A percentile compares a stretch with the other conserved stretches of the same genome.
Conservation (phyloP, 2,888 invertebrate species). For the Cantharis flavilabris region DNA sequence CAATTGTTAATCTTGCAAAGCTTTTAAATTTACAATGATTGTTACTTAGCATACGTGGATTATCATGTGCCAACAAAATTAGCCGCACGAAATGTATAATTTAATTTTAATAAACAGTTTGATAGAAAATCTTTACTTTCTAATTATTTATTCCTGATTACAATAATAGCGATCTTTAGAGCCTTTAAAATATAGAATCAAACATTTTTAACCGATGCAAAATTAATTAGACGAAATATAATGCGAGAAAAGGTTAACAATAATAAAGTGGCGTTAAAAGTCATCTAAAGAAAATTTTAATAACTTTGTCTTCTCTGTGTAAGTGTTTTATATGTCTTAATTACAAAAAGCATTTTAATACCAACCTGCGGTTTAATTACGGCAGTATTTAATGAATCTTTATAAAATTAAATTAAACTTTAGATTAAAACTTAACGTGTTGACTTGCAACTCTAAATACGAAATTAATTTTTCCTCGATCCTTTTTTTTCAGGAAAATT, state of each 20-base stretch:
- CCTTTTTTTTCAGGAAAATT: too few species aligned
- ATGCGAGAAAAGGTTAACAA: not conserved
- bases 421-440: slow-evolving; percentile 12
- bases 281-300: slow-evolving; percentile 3
- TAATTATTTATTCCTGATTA: too few species aligned
- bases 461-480: not conserved
- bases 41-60: not conserved
- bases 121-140: not conserved
- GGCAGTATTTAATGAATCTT: slow-evolving; percentile 23
- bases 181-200: not conserved
- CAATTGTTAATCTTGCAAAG: not conserved
- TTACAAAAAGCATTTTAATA: slow-evolving; percentile 30
- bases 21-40: not conserved
- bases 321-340: slow-evolving; percentile 18
- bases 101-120: not conserved
- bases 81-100: not conserved
- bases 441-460: not conserved
- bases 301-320: slow-evolving; percentile 9
- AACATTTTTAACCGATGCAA: not conserved
- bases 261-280: not conserved
- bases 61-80: not conserved
- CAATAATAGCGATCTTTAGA: too few species aligned
- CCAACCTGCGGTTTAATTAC: slow-evolving; percentile 29
- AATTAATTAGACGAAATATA: not conserved
- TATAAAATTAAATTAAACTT: slow-evolving; percentile 26